These are phyloP conservation scores for Lethenteron camtschaticum DNA, from an alignment of 2,113 vertebrate genomes.

Conservation along the genomic window DNA sequence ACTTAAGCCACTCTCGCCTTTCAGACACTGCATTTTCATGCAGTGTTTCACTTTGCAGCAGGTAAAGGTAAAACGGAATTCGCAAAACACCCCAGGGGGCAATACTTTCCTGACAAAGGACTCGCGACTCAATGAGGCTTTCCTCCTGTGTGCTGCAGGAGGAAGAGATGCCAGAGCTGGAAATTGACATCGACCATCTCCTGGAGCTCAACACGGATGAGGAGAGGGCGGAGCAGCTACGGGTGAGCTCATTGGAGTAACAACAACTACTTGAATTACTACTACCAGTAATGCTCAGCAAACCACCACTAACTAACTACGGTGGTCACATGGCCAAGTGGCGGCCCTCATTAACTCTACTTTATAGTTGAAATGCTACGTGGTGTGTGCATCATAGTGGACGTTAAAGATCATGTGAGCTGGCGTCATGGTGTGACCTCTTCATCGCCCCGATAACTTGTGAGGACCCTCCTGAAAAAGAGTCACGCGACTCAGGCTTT, in stretches of 20 bases:
- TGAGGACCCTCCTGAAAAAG: no score
- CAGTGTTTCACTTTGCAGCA: no score
- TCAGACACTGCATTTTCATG: no score
- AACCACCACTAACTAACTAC: not conserved
- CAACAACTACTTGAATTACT: not conserved
- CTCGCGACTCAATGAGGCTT: no score
- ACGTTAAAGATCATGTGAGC: not conserved
- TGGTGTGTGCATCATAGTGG: not conserved
- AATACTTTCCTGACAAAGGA: no score
- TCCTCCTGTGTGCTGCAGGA: not conserved
- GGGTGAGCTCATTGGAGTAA: not conserved
- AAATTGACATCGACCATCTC: not conserved
- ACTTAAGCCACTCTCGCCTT: no score
- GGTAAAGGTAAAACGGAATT: no score
- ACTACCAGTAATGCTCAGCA: not conserved
- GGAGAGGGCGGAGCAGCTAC: not conserved
- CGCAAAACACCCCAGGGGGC: no score
- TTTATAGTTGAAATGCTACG: not conserved
- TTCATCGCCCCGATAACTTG: no score
- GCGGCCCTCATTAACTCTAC: not conserved
- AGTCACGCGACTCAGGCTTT: no score
- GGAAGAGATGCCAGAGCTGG: conserved; percentile 4
- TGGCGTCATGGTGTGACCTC: no score
- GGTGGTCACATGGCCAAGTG: not conserved
- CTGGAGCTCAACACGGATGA: conserved; percentile 3